A percentile compares a stretch with the other conserved stretches of the same genome.
Evolutionary conservation across 64 coral and sea anemone genomes (phyloP).

Genomic region (Acropora tenuis): DNA sequence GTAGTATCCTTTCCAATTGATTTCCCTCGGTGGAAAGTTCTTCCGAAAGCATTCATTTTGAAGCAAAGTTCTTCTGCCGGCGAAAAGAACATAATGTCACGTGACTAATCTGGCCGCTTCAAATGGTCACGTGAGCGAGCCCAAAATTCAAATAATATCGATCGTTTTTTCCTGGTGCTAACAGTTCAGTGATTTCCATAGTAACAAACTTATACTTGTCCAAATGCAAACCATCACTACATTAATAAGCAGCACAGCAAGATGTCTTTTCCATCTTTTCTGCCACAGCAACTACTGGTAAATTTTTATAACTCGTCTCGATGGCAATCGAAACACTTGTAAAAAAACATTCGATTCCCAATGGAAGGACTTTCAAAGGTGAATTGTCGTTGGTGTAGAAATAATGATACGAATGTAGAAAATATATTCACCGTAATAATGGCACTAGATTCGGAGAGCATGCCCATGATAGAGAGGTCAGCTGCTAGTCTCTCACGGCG

Average conservation of each 20-base stretch:
- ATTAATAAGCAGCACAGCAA: background rate
- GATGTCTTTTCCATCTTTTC: conserved; percentile 10
- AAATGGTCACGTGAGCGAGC: too few relatives aligned
- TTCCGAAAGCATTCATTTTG: too few relatives aligned
- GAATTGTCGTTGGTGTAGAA: background rate
- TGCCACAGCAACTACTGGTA: conserved; percentile 11
- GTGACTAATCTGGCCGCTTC: too few relatives aligned
- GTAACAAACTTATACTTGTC: background rate
- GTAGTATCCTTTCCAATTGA: too few relatives aligned
- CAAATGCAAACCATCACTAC: background rate
- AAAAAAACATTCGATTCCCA: conserved; percentile 16
- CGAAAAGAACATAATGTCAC: too few relatives aligned
- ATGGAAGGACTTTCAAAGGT: background rate
- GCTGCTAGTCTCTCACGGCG: conserved; percentile 18
- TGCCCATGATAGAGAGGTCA: conserved; percentile 14
- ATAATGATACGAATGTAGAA: conserved; percentile 19
- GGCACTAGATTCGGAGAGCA: conserved; percentile 24
- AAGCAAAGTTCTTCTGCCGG: too few relatives aligned
- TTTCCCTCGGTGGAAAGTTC: too few relatives aligned
- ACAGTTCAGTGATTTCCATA: background rate
- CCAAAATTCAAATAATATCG: too few relatives aligned
- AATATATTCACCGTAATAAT: background rate
- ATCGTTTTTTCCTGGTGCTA: too few relatives aligned
- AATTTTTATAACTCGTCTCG: conserved; percentile 1
- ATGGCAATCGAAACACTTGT: conserved; percentile 4